Conservation (phyloP, 2,113 vertebrate genomes). For the Pollachius pollachius region DNA sequence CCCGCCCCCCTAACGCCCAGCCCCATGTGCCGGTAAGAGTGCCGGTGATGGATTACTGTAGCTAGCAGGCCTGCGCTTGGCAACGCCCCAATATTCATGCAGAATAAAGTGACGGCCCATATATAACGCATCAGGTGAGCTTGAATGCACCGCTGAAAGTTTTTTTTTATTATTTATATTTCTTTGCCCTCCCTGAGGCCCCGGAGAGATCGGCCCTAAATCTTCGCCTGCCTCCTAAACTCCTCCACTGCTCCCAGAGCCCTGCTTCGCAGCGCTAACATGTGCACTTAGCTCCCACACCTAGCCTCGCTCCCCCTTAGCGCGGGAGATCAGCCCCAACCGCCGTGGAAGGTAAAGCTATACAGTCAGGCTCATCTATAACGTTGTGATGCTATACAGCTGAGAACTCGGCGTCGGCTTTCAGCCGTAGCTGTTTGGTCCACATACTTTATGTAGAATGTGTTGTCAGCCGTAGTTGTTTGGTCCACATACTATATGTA, state of each 20-base stretch:
- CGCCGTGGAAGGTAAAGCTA: neutral
- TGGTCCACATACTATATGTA: too few relatives aligned
- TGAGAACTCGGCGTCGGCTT: neutral
- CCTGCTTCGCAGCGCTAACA: neutral
- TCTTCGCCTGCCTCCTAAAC: conserved; percentile 25
- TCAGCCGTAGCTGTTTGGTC: too few relatives aligned
- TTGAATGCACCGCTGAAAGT: conserved; percentile 60
- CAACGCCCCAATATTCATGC: conserved; percentile 75
- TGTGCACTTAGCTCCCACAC: neutral
- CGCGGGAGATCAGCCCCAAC: neutral
- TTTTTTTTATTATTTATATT: conserved; percentile 5
- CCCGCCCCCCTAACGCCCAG: conserved; percentile 26
- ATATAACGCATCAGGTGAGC: conserved; percentile 76
- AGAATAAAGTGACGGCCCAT: conserved; percentile 77
- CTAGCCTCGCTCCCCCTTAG: neutral
- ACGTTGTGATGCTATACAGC: too few relatives aligned
- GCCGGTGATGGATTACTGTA: conserved; percentile 75
- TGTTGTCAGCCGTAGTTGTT: neutral
- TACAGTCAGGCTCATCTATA: neutral
- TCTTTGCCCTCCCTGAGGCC: conserved; percentile 22
- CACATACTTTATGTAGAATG: too few relatives aligned
- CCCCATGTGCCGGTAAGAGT: conserved; percentile 33
- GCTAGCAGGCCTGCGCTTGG: conserved; percentile 72
- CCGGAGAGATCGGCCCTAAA: conserved; percentile 43
- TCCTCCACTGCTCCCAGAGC: neutral